Evolutionary conservation across 2,888 invertebrate species (phyloP), one percentile per base, ranked within the genome.

Genomic region (Polymixis lichenea): DNA sequence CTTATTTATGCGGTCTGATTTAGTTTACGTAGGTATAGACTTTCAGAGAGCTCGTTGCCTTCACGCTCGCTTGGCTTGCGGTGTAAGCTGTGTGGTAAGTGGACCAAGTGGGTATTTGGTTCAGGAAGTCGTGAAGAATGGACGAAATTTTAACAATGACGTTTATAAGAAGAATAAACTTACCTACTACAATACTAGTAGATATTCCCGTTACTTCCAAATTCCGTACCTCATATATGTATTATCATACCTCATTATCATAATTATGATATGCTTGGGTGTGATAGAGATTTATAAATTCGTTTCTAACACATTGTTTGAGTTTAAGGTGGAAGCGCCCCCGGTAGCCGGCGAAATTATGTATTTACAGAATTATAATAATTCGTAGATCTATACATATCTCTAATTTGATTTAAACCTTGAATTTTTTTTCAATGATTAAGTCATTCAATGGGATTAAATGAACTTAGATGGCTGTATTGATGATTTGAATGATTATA

Each of bases 1-100:
- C 83, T 85, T 84, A 84, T 84, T 85, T 85, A 84, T 79, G 72
- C 69, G 74, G 69, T 68, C 72, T 84, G 74, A 83, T 79, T 79
- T 79, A 69, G 82, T 83, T 83, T 85, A 66, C 85, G 28, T 64
- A 64, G 25, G 56, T 60, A 68, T 25, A 65, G 85, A 85, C 51
- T 82, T 68, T 43, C 32, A 60, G 76, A 28, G 69, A 77, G 58
- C 77, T 82, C 70, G 66, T 68, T 72, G 58, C 38, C 62, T 80
- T 71, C 60, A 73, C 62, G 64, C 64, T 84, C 28, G 62, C 46
- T 80, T 71, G 51, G 65, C 32, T 75, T 74, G 28, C 32, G 28
- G 15, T 46, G 61, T 78, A 55, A 77, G 38, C 70, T 55, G 19
- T 22, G 55, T 32, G 15, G 49, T 72, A 15, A 66, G 49, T 66